A percentile compares a stretch with the other conserved stretches of the same genome.
Conservation (phyloP, 2,888 invertebrate genomes). For the Leptopilina drosophilae region DNA sequence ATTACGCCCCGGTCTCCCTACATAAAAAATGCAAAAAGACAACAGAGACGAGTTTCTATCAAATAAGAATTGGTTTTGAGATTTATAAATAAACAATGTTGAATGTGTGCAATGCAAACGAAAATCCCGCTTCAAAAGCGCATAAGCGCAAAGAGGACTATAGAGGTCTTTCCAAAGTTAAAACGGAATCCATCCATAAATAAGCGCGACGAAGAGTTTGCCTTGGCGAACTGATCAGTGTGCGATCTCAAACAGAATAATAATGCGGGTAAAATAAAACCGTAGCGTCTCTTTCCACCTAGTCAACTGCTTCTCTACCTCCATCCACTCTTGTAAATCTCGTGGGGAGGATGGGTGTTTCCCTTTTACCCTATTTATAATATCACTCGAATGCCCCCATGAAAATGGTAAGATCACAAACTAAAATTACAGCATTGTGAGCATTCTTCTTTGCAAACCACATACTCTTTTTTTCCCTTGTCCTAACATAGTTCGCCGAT, state of each 20-base stretch:
- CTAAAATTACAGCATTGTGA: conserved; percentile 76
- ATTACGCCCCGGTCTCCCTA: no score
- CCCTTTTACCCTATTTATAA: conserved; percentile 65
- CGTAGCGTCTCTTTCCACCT: conserved; percentile 54
- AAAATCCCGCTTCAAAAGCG: conserved; percentile 33
- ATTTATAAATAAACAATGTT: background rate
- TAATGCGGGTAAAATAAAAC: conserved; percentile 76
- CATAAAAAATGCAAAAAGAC: background rate
- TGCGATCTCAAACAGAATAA: conserved; percentile 76
- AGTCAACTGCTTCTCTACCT: conserved; percentile 45
- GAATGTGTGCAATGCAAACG: conserved; percentile 29
- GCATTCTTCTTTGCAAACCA: conserved; percentile 67
- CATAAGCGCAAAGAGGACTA: conserved; percentile 33
- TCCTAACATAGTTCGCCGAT: conserved; percentile 60
- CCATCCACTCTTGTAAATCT: no score
- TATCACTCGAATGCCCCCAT: conserved; percentile 63
- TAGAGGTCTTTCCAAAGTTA: conserved; percentile 66
- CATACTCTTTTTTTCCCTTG: conserved; percentile 52
- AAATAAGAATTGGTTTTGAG: conserved; percentile 1
- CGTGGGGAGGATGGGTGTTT: background rate
- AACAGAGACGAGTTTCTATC: background rate
- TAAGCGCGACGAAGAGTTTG: conserved; percentile 68
- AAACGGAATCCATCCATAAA: conserved; percentile 77
- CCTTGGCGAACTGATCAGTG: conserved; percentile 71
- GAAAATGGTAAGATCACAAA: conserved; percentile 75